A percentile compares a stretch with the other conserved stretches of the same genome.
These are phyloP conservation scores for Apodemia zela DNA, from an alignment of 2,888 invertebrate species.

Conservation along the genomic window DNA sequence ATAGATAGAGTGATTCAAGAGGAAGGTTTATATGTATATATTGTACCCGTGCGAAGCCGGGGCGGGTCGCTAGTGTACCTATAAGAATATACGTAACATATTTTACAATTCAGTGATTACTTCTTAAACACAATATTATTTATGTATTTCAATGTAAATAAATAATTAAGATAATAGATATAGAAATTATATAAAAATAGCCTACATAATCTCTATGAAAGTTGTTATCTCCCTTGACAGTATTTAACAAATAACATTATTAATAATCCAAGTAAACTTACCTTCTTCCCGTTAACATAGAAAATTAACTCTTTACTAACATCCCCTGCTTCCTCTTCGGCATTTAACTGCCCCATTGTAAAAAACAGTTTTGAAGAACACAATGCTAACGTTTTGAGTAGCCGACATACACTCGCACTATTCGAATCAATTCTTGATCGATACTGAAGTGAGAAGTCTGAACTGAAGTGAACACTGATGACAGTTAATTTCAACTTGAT, in stretches of 20 bases:
- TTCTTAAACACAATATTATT: too few species aligned
- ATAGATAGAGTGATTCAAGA: too few species aligned
- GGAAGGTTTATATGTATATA: too few species aligned
- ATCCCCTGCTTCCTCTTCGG: constrained; percentile 53
- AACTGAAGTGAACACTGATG: too few species aligned
- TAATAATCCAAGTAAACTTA: constrained; percentile 36
- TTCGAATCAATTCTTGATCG: not conserved
- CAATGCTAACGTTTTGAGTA: not conserved
- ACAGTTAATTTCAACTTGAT: not conserved
- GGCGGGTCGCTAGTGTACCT: too few species aligned
- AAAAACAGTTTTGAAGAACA: constrained; percentile 18
- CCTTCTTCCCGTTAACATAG: constrained; percentile 76
- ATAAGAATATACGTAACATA: too few species aligned
- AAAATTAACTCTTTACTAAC: constrained; percentile 59
- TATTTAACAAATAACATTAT: not conserved
- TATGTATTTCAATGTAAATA: too few species aligned
- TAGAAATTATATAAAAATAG: not conserved
- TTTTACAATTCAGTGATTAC: too few species aligned
- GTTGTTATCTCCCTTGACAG: not conserved
- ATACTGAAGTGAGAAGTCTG: constrained; percentile 8
- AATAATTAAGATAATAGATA: too few species aligned
- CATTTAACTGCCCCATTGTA: constrained; percentile 57
- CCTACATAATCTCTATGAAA: not conserved
- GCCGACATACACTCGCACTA: constrained; percentile 32
- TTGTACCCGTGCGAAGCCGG: too few species aligned